phyloP scores from a whole-genome alignment of 2,797 vertebrate genomes.

The Ptychobarbus kaznakovi region DNA sequence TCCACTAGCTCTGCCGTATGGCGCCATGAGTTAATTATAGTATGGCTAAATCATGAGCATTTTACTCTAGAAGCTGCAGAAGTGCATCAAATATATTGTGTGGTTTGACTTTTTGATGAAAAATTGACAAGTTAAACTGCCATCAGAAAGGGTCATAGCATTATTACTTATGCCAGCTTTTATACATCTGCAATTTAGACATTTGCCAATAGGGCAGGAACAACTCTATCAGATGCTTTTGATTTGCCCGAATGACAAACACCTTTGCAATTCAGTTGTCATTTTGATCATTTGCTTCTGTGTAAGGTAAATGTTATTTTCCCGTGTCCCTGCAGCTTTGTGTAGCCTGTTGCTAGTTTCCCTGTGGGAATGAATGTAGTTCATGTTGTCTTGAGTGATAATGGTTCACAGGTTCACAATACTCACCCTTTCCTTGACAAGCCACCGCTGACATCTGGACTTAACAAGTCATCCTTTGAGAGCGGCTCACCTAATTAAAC shows the following conservation, averaged over 20 bases:
- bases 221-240: background rate
- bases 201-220: background rate
- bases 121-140: background rate
- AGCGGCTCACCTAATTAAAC: slow-evolving; percentile 12
- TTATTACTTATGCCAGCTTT: background rate
- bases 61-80: background rate
- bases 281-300: background rate
- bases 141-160: background rate
- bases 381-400: background rate
- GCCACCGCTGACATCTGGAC: background rate
- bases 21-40: background rate
- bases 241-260: background rate
- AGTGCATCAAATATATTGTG: background rate
- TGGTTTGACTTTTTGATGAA: background rate
- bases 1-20: background rate
- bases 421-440: slow-evolving; percentile 1
- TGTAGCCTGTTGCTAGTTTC: background rate
- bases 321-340: background rate
- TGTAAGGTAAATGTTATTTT: background rate
- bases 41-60: background rate
- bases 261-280: background rate
- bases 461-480: slow-evolving; percentile 16
- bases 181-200: background rate
- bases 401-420: background rate
- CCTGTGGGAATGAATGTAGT: background rate